Conservation (phyloP, 2,113 vertebrate genomes). For the Conger conger region DNA sequence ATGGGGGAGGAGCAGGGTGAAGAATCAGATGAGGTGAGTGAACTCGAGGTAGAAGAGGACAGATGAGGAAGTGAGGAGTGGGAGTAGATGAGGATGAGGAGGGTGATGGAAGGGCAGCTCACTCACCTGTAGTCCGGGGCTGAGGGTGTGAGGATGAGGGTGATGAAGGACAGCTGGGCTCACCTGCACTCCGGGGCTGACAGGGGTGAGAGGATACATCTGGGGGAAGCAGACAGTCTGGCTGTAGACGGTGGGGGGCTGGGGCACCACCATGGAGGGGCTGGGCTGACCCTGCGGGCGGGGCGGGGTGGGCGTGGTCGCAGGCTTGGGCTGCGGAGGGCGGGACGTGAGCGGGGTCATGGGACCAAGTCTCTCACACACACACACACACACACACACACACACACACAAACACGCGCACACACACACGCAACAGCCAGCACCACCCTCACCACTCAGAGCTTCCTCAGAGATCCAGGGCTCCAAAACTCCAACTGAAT, state of each 20-base stretch:
- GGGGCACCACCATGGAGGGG: constrained; percentile 94
- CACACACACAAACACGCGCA: too few species aligned
- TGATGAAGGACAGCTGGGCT: constrained; percentile 32
- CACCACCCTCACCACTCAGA: too few species aligned
- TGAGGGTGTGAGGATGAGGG: not conserved
- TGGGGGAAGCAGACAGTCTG: constrained; percentile 96
- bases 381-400: not conserved
- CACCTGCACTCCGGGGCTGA: constrained; percentile 97
- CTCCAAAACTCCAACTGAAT: too few species aligned
- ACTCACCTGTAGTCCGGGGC: too few species aligned
- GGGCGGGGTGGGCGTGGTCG: constrained; percentile 92
- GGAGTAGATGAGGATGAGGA: not conserved
- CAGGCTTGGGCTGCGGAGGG: constrained; percentile 85
- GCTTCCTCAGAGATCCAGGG: too few species aligned
- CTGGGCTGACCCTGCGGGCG: constrained; percentile 95
- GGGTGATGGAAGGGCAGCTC: too few species aligned
- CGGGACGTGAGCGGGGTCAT: not conserved
- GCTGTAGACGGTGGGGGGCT: constrained; percentile 88
- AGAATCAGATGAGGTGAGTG: too few species aligned
- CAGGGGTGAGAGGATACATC: constrained; percentile 94
- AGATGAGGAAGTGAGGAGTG: not conserved
- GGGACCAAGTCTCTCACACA: not conserved
- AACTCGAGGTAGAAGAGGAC: too few species aligned
- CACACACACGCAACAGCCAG: too few species aligned
- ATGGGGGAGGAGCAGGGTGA: too few species aligned